phyloP scores from a whole-genome alignment of 2,888 invertebrate genomes.

The Cerastoderma edule region DNA sequence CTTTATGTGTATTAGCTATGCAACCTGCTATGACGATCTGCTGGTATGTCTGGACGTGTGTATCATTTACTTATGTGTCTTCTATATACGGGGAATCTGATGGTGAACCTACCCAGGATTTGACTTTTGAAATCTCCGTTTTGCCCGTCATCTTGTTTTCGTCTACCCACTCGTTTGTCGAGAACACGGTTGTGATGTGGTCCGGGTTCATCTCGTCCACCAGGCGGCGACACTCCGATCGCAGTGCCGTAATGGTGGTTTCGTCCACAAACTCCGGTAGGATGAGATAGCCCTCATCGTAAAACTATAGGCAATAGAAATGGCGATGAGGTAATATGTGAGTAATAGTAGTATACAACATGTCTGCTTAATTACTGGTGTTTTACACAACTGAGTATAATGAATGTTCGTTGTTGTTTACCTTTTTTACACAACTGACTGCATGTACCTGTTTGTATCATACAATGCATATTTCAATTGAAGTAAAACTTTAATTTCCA shows the following conservation, averaged over 20 bases:
- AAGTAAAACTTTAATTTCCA: no score
- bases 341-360: not conserved
- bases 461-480: not conserved
- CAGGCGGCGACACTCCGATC: conserved; percentile 89
- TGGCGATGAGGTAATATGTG: not conserved
- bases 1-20: no score
- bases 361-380: not conserved
- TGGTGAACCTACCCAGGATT: conserved; percentile 20
- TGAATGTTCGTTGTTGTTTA: not conserved
- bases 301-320: conserved; percentile 68
- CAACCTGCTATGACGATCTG: no score
- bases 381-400: not conserved
- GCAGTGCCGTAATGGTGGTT: conserved; percentile 91
- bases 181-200: conserved; percentile 87
- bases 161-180: conserved; percentile 77
- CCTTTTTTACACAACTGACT: no score
- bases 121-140: conserved; percentile 11
- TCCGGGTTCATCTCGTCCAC: conserved; percentile 88
- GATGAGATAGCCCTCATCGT: conserved; percentile 91
- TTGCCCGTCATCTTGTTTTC: conserved; percentile 4
- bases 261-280: conserved; percentile 92
- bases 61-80: no score
- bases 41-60: no score
- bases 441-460: not conserved
- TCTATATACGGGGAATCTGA: no score